Evolutionary conservation across 2,888 invertebrate genomes (phyloP), one percentile per base, ranked within the genome.

Genomic region (Epirrhoe tristata): DNA sequence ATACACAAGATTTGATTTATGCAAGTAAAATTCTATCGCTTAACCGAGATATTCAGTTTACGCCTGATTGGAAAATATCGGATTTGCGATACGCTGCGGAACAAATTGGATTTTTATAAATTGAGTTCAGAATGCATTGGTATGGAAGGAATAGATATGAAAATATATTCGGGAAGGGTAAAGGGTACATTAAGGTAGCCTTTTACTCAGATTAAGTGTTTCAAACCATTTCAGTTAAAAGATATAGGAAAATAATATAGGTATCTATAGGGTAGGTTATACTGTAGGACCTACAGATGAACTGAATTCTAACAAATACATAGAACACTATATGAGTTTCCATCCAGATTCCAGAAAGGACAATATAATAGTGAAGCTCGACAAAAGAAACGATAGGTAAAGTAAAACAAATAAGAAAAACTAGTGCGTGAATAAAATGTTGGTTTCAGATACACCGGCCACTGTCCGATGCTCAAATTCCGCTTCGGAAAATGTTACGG

Each of bases 401-500:
- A 10, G 10, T 10, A 10, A 3, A 39, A 39, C 10, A 8, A 39
- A 10, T 39, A 10, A 46, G 46, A 5, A 46, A n/a, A 12, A 46
- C 0, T 14, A 5, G 4, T 16, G 14, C 14, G 16, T 16, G 12
- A 14, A 10, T 36, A 31, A 50, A 51, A 57, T 10, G 7, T 64
- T 66, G 34, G 65, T 87, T 88, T 16, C 92, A 96, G 96, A 70
- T 96, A 96, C 83, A 96, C 96, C 1, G 96, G 96, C 10, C 96
- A 96, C 79, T 96, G 96, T 83, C 96, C 96, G 56, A 95, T 96
- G 75, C 91, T 96, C 60, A 95, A 96, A 79, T 96, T 96, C 80
- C 95, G 95, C 58, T 95, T 95, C 79, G 96, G 96, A 56, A 95
- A 96, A 85, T 94, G 96, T 81, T 96, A 96, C 84, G 96, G 96